phyloP scores from a whole-genome alignment of 1,140 invertebrate species.

The Agraylea sexmaculata region DNA sequence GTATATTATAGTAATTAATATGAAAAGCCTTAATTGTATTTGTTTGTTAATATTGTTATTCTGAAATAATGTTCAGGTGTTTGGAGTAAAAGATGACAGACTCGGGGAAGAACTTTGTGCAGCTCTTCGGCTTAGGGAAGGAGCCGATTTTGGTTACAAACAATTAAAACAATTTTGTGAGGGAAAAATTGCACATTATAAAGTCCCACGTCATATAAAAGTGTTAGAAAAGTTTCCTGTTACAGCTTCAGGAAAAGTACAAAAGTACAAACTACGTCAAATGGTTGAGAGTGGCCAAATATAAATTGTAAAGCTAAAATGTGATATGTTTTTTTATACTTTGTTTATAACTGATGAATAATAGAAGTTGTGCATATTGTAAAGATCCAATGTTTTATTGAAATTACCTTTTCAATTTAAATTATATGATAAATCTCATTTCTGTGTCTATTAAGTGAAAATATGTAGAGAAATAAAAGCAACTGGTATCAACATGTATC shows the following conservation, averaged over 20 bases:
- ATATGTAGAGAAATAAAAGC: background rate
- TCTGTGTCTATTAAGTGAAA: too few species aligned
- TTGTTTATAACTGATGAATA: too few species aligned
- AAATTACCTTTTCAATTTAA: too few species aligned
- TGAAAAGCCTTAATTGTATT: background rate
- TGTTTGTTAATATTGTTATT: too few species aligned
- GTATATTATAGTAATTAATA: conserved; percentile 3
- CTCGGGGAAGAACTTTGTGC: conserved; percentile 80
- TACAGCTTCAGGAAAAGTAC: conserved; percentile 74
- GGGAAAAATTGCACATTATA: conserved; percentile 70
- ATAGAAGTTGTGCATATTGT: too few species aligned
- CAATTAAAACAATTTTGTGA: conserved; percentile 59
- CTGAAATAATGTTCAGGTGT: conserved; percentile 30
- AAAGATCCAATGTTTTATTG: too few species aligned
- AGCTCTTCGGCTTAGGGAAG: conserved; percentile 43
- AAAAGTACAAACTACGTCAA: conserved; percentile 58
- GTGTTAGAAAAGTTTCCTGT: conserved; percentile 67
- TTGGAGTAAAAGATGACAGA: conserved; percentile 68
- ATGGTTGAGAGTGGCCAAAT: conserved; percentile 32
- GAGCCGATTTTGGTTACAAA: conserved; percentile 37
- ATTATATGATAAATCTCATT: too few species aligned
- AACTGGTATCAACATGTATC: conserved; percentile 13
- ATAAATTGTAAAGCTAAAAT: too few species aligned
- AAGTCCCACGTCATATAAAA: conserved; percentile 67
- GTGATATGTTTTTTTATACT: too few species aligned